Base-by-base conservation (phyloP, 2,888 invertebrate genomes). In the Dynastes grantii region DNA sequence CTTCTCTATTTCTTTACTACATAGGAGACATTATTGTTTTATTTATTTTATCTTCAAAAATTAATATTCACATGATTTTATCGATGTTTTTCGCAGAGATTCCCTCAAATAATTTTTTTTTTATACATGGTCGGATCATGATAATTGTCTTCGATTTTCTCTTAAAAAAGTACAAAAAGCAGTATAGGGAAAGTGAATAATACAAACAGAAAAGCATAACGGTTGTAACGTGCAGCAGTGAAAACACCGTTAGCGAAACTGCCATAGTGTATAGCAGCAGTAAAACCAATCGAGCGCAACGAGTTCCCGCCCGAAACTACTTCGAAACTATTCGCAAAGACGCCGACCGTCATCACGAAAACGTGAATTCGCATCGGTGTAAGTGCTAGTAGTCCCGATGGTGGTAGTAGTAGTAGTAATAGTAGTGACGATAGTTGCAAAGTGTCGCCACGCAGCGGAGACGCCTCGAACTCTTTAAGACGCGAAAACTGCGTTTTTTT, bases 371-470 rank as follows among this genome's bases (percentile, higher is more conserved):
- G 63, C 63, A 32, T 63, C 29, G 9, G 63, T 63, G 9, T 63
- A n/a, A 9, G 49, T 27, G 13, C 11, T 6, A 22, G 8, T 45
- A 40, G 9, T 45, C 16, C n/a, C n/a, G 55, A 32, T 51, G 55
- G 71, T 55, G 16, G 22, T 68, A 51, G 68, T 68, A 37, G 55
- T 22, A 22, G 4, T 8, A 4, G 22, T 58, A 58, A 22, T 27
- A 45, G 16, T 49, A 6, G 13, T 32, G 63, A 29, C 55, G 45
- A 55, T 65, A 53, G 64, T 70, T 83, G 55, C 84, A 82, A 86
- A 76, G 88, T 88, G 88, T 83, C 87, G 88, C 87, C 88, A 80
- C 85, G 83, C 79, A 76, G 84, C 85, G 87, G 86, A 84, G 85
- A 85, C 85, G 85, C 83, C 82, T 76, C 76, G 84, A 87, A 88